Conservation (phyloP, 2,797 vertebrate species). For the Myotis planiceps region DNA sequence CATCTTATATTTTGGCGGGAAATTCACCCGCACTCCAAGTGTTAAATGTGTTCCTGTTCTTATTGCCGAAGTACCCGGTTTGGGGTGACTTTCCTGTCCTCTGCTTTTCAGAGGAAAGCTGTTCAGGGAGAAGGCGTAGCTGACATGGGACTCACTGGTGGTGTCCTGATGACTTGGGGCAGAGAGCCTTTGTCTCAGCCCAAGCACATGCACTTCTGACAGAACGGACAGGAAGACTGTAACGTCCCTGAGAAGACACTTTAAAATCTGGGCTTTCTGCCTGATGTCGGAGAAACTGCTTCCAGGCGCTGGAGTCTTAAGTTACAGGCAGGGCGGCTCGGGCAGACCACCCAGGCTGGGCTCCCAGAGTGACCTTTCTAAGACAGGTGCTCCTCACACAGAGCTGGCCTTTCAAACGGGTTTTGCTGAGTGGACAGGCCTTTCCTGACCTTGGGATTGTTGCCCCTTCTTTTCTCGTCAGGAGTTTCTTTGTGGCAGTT, state of each 20-base stretch:
- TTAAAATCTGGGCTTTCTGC: conserved; percentile 61
- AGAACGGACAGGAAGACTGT: conserved; percentile 34
- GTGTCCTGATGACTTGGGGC: not conserved
- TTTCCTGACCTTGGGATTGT: conserved; percentile 53
- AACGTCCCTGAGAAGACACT: conserved; percentile 57
- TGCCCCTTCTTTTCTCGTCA: not conserved
- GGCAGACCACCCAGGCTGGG: conserved; percentile 74
- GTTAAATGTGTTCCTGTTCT: not conserved
- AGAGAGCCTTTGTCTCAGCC: conserved; percentile 13
- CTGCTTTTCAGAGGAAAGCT: conserved; percentile 1
- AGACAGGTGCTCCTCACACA: conserved; percentile 77
- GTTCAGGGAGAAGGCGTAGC: not conserved
- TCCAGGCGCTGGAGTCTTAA: conserved; percentile 66
- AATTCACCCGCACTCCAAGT: too few species aligned
- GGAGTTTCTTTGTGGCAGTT: conserved; percentile 44
- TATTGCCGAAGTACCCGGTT: not conserved
- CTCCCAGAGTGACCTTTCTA: conserved; percentile 28
- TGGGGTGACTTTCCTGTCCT: not conserved
- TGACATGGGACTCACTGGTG: not conserved
- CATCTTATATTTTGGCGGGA: too few species aligned
- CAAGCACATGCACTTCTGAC: not conserved
- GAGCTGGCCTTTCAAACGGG: conserved; percentile 61
- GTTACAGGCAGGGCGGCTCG: conserved; percentile 64
- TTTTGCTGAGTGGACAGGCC: conserved; percentile 61
- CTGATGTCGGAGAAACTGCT: conserved; percentile 69